These are phyloP conservation scores for Melipona quadrifasciata DNA, from an alignment of 1,140 invertebrate genomes.

Conservation along the genomic window DNA sequence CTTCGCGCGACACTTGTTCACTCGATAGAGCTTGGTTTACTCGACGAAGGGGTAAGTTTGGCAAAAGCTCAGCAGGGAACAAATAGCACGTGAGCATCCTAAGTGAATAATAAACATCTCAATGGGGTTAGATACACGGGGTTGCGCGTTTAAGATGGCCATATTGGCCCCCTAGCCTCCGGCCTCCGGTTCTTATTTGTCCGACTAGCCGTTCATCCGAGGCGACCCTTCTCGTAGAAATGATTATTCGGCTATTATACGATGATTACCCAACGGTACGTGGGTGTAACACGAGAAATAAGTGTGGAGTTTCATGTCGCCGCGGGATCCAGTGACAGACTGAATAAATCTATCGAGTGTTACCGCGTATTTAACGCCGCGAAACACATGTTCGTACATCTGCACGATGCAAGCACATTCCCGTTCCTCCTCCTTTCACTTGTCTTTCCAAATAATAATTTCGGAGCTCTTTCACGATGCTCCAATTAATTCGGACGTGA, in stretches of 20 bases:
- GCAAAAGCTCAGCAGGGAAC: constrained; percentile 57
- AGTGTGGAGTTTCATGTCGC: constrained; percentile 72
- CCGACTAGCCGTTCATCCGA: constrained; percentile 2
- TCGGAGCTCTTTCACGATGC: too few species aligned
- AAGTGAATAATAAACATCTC: constrained; percentile 79
- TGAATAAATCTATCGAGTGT: constrained; percentile 72
- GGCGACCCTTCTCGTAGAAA: constrained; percentile 53
- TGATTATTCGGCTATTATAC: constrained; percentile 79
- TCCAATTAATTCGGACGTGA: too few species aligned
- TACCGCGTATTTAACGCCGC: constrained; percentile 72
- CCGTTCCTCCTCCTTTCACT: neutral
- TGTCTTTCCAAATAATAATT: constrained; percentile 3
- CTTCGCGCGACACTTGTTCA: neutral
- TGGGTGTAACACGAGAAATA: constrained; percentile 79
- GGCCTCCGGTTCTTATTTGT: constrained; percentile 65
- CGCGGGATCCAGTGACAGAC: constrained; percentile 76
- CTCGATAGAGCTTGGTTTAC: constrained; percentile 5
- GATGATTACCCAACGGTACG: constrained; percentile 78
- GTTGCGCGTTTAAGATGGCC: constrained; percentile 71
- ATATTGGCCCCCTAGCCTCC: constrained; percentile 75
- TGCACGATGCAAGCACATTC: constrained; percentile 42
- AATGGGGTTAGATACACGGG: constrained; percentile 67
- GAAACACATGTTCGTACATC: constrained; percentile 78
- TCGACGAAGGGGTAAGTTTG: constrained; percentile 51
- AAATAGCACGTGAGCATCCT: constrained; percentile 75